These are phyloP conservation scores for Halichondria panicea DNA, from an alignment of 37 sponge, comb jelly and placozoan genomes.

Conservation along the genomic window DNA sequence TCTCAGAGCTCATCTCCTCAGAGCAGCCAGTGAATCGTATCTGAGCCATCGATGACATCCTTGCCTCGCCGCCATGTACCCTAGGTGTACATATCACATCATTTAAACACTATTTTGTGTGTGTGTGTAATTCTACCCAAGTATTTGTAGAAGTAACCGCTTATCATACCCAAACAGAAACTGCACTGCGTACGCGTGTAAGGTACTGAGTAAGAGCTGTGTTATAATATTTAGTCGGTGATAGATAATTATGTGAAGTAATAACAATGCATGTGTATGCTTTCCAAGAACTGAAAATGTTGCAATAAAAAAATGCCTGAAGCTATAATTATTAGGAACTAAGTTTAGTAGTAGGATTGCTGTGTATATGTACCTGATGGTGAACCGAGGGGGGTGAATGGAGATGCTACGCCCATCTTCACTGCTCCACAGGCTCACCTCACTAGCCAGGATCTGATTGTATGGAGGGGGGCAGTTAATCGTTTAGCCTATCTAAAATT, in stretches of 20 bases:
- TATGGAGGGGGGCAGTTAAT: not conserved
- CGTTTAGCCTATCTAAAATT: not conserved
- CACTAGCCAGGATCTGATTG: not conserved
- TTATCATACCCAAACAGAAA: too few relatives aligned
- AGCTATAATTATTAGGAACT: too few relatives aligned
- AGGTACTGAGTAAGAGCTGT: too few relatives aligned
- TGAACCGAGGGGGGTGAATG: conserved; percentile 1
- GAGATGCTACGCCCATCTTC: not conserved
- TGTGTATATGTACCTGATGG: conserved; percentile 1
- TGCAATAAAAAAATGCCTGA: too few relatives aligned
- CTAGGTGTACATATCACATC: conserved; percentile 6
- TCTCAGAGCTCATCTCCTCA: conserved; percentile 10
- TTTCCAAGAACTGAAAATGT: too few relatives aligned
- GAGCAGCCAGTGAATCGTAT: conserved; percentile 8
- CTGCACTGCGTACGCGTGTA: too few relatives aligned
- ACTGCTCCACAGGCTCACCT: not conserved
- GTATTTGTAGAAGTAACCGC: too few relatives aligned
- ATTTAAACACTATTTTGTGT: not conserved
- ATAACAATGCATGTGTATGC: too few relatives aligned
- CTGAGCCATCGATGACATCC: conserved; percentile 4
- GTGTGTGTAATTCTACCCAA: not conserved
- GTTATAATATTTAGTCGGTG: too few relatives aligned
- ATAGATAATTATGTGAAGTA: too few relatives aligned
- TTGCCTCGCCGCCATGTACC: conserved; percentile 28
- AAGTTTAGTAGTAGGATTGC: too few relatives aligned